Evolutionary conservation across 2,113 vertebrate genomes (phyloP), one percentile per base, ranked within the genome.

Genomic region (Pontoporia blainvillei): DNA sequence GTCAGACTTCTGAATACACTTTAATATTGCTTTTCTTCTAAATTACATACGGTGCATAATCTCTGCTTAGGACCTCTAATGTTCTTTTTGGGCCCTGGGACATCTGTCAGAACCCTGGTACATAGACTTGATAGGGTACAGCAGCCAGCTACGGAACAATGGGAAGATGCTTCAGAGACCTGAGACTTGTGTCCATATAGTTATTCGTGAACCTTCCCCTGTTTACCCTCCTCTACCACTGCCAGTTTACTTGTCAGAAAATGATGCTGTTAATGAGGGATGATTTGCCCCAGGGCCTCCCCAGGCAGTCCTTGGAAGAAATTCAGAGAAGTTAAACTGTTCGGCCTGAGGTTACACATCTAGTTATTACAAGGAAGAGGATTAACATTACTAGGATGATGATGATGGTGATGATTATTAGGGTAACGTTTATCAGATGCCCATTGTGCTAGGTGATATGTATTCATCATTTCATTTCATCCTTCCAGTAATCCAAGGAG

Each of bases 1-100:
- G n/a, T 69, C n/a, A 81, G 67, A 71, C n/a, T 83, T 96, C 25
- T 95, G 36, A 91, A 69, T 85, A 62, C 14, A 84, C 5, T 92
- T 36, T 52, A 91, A 18, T 69, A 61, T 83, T 67, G 25, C 66
- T 73, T 91, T 87, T 82, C 29, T 94, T 91, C 75, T 76, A 69
- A 95, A 75, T 86, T 91, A 64, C 9, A 18, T 29, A 62, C 54
- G 41, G 14, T 57, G 3, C 6, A 18, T 54, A 61, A 44, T 61
- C 54, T 52, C 25, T 78, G 21, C n/a, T 41, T 57, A 46, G 27
- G 21, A 64, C n/a, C 23, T 49, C 41, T 86, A 17, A 29, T 87
- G 9, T 91, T 90, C 46, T 72, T 90, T 72, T 86, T 73, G 7
- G n/a, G 41, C 52, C 86, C 39, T 90, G 29, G 31, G n/a, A 67